Base-by-base conservation (phyloP, 2,888 invertebrate genomes). In the Coelopa pilipes region DNA sequence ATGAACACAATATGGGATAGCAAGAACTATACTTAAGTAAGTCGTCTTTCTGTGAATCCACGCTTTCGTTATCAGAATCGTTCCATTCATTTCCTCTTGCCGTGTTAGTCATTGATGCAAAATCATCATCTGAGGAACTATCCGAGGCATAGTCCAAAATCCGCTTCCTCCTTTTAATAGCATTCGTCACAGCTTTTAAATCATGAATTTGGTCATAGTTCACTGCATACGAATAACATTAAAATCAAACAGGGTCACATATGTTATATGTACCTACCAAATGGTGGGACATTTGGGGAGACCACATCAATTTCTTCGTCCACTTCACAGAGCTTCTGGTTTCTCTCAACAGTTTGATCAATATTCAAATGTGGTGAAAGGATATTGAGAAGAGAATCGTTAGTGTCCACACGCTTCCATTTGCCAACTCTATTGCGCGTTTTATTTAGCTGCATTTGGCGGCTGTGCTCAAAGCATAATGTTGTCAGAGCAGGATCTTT, bases 31-130 rank as follows among this genome's bases (percentile, higher is more conserved):
- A 93, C 93, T 93, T 93, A 70, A 94, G 88, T 1, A 91, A 89
- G 87, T 94, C 94, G 80, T 93, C 94, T 78, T 92, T 90, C 76
- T 93, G 92, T 60, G 93, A 93, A 84, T 94, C 93, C 15, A 93
- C 90, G 83, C 93, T 93, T 83, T 94, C 94, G 81, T 92, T 91
- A 83, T 94, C 94, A 13, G 93, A 93, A 80, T 91, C 91, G 79
- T 91, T 91, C 75, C 92, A 91, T 76, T 92, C 92, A 63, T 89
- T 88, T 77, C 92, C 92, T 76, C 89, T 89, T 87, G 92, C 91
- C 0, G 92, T 91, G 75, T 91, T 91, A 57, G 89, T 90, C 57
- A 90, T 87, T n/a, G 89, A 89, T 0, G 91, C 89, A 0, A 90
- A 88, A 81, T 94, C 94, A 0, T 91, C 89, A 4, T 85, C 93